Base-by-base conservation (phyloP, 2,888 invertebrate species). In the Lasius platythorax region DNA sequence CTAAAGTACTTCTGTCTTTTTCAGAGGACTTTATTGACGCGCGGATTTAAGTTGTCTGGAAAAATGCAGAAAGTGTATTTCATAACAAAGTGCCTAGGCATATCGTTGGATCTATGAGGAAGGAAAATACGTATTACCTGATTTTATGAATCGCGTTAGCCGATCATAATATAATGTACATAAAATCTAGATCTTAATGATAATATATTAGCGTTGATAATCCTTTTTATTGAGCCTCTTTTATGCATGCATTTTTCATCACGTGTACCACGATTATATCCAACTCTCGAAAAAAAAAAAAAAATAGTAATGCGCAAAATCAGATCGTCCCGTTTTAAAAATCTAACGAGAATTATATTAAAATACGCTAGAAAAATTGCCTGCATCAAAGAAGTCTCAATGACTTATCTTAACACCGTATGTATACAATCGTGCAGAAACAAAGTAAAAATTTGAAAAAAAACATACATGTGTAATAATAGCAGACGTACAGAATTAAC, bases 121-220 rank as follows among this genome's bases (percentile, higher is more conserved):
- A 70, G 6, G 9, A 58, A 56, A 78, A 56, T 87, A 86, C 87
- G 81, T 87, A 89, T 91, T 90, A 91, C 91, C 91, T 90, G 92
- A 91, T 90, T 87, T 91, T 90, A 91, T 86, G 83, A 83, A 88
- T 91, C 83, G 50, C 50, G 72, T 88, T 92, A 89, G 84, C 85
- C 85, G 85, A 91, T 90, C 86, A 79, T 87, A 87, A 89, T 75
- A 23, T 53, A 53, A 67, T 92, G 92, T 92, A 92, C 92, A 92
- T 92, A 93, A 90, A 90, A 91, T 86, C 67, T 75, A 92, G 88
- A 53, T 63, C 78, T 81, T 90, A 91, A 84, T 79, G 86, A 83
- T 78, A 87, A 79, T 78, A 40, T 50, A 83, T 89, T 88, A 87
- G 88, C 61, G 82, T 87, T 84, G 88, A 86, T 84, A 82, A 87